Percentiles rank a stretch among this genome's conserved stretches.
Evolutionary conservation across 2,113 vertebrate species (phyloP).

Genomic region (Equus przewalskii): DNA sequence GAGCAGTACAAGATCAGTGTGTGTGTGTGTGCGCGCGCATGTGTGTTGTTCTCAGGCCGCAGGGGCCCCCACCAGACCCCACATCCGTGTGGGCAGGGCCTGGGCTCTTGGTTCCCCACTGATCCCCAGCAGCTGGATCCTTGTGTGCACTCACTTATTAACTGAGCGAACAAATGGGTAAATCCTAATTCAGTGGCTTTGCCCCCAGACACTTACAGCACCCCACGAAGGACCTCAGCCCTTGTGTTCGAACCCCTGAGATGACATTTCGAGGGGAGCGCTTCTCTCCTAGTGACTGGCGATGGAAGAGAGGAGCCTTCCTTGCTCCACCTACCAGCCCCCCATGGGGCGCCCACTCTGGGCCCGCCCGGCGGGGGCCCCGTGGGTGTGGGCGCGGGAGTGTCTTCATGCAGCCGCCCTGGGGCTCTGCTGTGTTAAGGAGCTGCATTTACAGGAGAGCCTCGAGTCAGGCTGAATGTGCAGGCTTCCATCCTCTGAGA

Average conservation of each 20-base stretch:
- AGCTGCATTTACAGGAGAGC: neutral
- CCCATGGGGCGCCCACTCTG: neutral
- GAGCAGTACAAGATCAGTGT: neutral
- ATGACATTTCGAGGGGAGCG: neutral
- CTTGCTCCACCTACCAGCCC: neutral
- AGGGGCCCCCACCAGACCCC: neutral
- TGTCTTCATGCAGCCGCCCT: neutral
- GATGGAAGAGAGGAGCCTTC: neutral
- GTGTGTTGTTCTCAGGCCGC: neutral
- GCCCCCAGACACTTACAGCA: neutral
- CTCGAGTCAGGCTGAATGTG: too few species aligned
- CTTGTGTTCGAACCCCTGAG: neutral
- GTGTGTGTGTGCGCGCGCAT: neutral
- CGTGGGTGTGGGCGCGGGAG: neutral
- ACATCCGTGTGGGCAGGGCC: neutral
- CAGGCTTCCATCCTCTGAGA: neutral
- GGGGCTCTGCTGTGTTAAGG: neutral
- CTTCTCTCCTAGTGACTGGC: neutral
- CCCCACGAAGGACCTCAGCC: neutral
- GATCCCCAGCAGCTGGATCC: neutral
- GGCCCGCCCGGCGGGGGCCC: neutral
- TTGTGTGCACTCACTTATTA: neutral
- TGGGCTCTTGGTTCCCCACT: neutral
- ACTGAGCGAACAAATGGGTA: neutral
- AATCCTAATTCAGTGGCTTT: neutral